Percentiles rank a stretch among this genome's conserved stretches.
Conservation (phyloP, 1,140 invertebrate genomes). For the Scaptomyza pallida region DNA sequence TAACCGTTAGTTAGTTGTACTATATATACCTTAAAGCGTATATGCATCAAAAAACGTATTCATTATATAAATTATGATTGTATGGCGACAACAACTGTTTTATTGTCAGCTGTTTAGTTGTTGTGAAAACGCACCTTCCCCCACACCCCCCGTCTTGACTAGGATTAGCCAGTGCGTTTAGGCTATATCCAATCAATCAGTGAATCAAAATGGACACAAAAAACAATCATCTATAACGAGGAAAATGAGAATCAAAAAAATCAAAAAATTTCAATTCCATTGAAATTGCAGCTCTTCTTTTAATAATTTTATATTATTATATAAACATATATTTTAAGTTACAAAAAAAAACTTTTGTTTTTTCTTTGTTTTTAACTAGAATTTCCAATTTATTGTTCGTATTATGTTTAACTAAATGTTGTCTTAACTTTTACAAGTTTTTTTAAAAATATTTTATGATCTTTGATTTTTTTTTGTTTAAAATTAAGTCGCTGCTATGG, state of each 20-base stretch:
- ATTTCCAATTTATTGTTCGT: conserved; percentile 29
- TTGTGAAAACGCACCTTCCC: background rate
- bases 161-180: background rate
- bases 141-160: background rate
- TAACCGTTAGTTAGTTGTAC: conserved; percentile 23
- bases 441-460: background rate
- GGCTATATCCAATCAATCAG: conserved; percentile 1
- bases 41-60: conserved; percentile 33
- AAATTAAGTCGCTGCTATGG: conserved; percentile 30
- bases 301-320: background rate
- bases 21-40: conserved; percentile 31
- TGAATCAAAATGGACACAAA: conserved; percentile 13
- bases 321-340: background rate
- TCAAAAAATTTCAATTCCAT: conserved; percentile 18
- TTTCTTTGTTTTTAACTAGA: background rate
- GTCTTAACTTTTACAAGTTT: background rate
- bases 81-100: conserved; percentile 6
- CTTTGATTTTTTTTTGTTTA: conserved; percentile 2
- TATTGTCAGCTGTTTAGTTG: conserved; percentile 8
- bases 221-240: conserved; percentile 24
- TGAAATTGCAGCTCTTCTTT: conserved; percentile 5
- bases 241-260: conserved; percentile 31
- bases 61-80: conserved; percentile 12
- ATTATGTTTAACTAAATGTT: conserved; percentile 15
- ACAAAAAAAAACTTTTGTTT: too few relatives aligned